Evolutionary conservation across 2,113 vertebrate genomes (phyloP).

Genomic region (Urocolius indicus): DNA sequence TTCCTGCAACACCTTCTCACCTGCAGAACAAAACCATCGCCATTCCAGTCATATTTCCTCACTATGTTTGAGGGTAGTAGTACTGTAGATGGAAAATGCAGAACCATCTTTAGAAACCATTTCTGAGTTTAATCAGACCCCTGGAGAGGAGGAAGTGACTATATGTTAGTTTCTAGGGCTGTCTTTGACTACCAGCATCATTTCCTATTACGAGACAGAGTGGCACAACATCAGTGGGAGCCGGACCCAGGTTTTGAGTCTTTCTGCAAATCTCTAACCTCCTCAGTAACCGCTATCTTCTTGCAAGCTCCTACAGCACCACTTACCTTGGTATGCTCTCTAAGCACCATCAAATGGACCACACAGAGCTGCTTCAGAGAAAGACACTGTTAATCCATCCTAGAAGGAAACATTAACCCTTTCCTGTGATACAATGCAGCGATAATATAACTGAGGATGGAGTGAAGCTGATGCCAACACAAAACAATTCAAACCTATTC

Average conservation of each 20-base stretch:
- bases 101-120: conserved; percentile 30
- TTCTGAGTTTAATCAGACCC: conserved; percentile 19
- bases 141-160: conserved; percentile 38
- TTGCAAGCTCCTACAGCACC: neutral
- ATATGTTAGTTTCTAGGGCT: neutral
- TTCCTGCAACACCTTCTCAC: neutral
- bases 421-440: neutral
- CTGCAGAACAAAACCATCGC: conserved; percentile 5
- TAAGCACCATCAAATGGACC: neutral
- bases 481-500: neutral
- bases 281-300: neutral
- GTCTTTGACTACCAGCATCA: neutral
- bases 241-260: neutral
- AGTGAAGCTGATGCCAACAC: neutral
- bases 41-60: neutral
- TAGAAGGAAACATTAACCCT: neutral
- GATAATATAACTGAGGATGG: neutral
- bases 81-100: conserved; percentile 4
- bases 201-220: neutral
- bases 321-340: neutral
- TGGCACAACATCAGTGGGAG: neutral
- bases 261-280: neutral
- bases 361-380: neutral
- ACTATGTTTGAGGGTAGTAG: neutral
- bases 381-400: rapidly evolving